These are phyloP conservation scores for Lagopus muta DNA, from an alignment of 2,113 vertebrate species.

Conservation along the genomic window DNA sequence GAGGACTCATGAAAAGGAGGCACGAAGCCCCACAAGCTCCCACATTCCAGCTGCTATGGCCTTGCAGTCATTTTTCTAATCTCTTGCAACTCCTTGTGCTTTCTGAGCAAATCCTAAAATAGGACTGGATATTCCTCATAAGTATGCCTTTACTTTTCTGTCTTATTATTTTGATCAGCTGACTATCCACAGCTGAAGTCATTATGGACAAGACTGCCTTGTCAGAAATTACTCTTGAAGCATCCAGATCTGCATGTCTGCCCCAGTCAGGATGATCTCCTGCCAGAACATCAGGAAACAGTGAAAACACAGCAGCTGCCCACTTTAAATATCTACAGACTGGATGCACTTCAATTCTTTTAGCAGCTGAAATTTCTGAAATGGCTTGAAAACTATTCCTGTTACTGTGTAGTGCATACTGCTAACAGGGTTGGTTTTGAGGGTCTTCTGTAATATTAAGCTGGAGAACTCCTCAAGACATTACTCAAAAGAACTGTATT, in stretches of 20 bases:
- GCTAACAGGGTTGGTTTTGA: rapidly evolving
- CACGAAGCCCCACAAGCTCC: background rate
- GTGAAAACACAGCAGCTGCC: background rate
- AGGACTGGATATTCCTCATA: background rate
- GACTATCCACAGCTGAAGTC: background rate
- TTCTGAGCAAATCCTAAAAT: rapidly evolving
- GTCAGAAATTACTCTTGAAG: background rate
- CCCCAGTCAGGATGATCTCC: background rate
- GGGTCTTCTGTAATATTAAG: background rate
- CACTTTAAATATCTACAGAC: background rate
- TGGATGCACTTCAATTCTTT: background rate
- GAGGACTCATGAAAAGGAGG: background rate
- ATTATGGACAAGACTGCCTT: background rate
- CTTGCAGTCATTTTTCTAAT: background rate
- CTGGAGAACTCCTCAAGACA: background rate
- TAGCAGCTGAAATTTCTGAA: background rate
- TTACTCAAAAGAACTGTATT: background rate
- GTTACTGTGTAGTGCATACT: background rate
- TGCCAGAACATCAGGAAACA: background rate
- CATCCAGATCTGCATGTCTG: background rate
- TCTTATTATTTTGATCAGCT: background rate
- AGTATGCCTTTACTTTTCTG: background rate
- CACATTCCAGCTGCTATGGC: background rate
- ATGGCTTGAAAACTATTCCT: background rate
- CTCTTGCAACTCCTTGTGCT: background rate